phyloP scores from a whole-genome alignment of 1,140 invertebrate genomes.

The Lamellibrachia luymesi region DNA sequence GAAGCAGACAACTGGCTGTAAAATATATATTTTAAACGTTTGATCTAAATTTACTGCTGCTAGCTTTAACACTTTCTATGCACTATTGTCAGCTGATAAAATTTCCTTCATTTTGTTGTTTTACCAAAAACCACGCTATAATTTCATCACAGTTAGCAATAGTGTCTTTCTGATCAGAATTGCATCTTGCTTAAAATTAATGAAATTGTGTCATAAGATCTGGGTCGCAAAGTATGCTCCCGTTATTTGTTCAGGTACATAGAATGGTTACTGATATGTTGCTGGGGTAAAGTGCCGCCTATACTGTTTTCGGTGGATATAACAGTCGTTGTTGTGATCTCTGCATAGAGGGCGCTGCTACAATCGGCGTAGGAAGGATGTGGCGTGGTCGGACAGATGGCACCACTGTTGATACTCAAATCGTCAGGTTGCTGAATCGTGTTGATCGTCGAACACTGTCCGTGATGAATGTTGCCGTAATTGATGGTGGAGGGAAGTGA shows the following conservation, averaged over 20 bases:
- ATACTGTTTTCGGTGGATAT: background rate
- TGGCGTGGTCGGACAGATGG: background rate
- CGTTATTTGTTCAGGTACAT: background rate
- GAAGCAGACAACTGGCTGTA: too few species aligned
- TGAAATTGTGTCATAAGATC: background rate
- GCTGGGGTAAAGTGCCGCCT: background rate
- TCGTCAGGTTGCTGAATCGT: background rate
- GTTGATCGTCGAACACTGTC: background rate
- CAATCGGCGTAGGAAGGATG: background rate
- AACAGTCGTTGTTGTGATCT: background rate
- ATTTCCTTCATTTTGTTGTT: too few species aligned
- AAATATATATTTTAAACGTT: too few species aligned
- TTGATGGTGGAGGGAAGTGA: background rate
- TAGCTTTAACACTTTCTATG: too few species aligned
- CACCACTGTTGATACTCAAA: background rate
- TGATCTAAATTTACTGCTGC: too few species aligned
- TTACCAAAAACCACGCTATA: too few species aligned
- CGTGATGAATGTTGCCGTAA: background rate
- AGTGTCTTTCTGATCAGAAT: too few species aligned
- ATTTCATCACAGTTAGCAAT: too few species aligned
- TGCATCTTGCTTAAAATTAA: too few species aligned
- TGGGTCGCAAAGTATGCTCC: background rate
- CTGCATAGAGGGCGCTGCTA: background rate
- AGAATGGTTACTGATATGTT: background rate
- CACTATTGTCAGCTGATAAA: too few species aligned